Base-by-base conservation (phyloP, 2,797 vertebrate genomes). In the Bradypus variegatus region DNA sequence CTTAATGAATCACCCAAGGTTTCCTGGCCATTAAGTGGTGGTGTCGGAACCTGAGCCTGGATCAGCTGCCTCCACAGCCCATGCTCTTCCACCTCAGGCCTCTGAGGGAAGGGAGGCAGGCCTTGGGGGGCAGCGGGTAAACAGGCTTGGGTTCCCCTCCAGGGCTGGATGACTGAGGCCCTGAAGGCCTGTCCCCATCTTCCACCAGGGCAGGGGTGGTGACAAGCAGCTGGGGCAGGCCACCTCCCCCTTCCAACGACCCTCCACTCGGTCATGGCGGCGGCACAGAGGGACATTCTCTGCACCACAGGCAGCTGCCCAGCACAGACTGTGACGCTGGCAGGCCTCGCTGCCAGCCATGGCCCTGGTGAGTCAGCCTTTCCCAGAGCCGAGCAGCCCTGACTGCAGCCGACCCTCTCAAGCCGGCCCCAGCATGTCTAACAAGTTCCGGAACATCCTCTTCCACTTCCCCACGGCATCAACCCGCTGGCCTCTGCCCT, bases 1-100 rank as follows among this genome's bases (percentile, higher is more conserved):
- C 86, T 93, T 72, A 14, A 13, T 83, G 94, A 92, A 48, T 94
- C 93, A 92, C 79, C 53, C 2, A 7, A 19, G 53, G 45, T 50
- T 69, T 78, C 76, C 53, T n/a, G 25, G 64, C 64, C 53, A 36
- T 62, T 41, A 36, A 53, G 33, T 67, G 45, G n/a, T 67, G 25
- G 58, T 16, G 64, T 72, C 81, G 48, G 69, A 60, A 75, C 76
- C 83, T 41, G 72, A 81, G 65, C 72, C 83, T 67, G n/a, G 76
- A 53, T 41, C 84, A 87, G 77, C 76, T 70, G 33, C 69, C 58
- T 89, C 41, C 19, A 8, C 38, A 60, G 55, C 50, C 75, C 73
- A 18, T 1, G 76, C 19, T 55, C 36, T 19, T 50, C 45, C 31
- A 41, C 50, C 36, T 25, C 38, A 21, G 75, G 67, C 48, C 69